phyloP scores from a whole-genome alignment of 2,797 vertebrate species.

The Cuniculus paca region DNA sequence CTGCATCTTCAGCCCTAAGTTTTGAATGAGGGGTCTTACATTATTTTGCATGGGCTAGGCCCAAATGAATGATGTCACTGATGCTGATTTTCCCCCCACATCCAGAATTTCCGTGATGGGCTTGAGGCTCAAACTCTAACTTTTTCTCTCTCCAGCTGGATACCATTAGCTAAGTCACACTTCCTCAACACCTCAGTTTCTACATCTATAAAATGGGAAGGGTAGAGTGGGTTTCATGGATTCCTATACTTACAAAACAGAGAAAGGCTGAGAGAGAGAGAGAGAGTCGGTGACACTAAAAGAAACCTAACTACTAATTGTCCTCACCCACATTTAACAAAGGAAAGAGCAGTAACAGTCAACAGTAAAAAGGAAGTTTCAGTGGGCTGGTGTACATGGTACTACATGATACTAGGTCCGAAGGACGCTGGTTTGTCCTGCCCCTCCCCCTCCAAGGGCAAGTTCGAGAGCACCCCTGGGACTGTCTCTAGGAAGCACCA shows the following conservation, averaged over 20 bases:
- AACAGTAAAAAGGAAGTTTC: constrained; percentile 16
- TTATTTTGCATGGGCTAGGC: background rate
- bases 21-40: background rate
- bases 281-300: background rate
- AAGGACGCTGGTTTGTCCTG: background rate
- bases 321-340: background rate
- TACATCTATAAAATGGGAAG: background rate
- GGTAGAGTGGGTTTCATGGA: background rate
- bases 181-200: background rate
- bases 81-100: background rate
- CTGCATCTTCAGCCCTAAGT: background rate
- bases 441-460: background rate
- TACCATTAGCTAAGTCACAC: background rate
- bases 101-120: background rate
- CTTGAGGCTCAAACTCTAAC: background rate
- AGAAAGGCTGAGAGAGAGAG: background rate
- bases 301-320: background rate
- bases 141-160: background rate
- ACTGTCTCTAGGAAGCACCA: background rate
- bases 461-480: background rate
- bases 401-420: background rate
- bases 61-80: background rate
- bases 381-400: accelerated
- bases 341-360: background rate
- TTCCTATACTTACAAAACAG: background rate